Conservation (phyloP, 1,140 invertebrate genomes). For the Hyles vespertilio region DNA sequence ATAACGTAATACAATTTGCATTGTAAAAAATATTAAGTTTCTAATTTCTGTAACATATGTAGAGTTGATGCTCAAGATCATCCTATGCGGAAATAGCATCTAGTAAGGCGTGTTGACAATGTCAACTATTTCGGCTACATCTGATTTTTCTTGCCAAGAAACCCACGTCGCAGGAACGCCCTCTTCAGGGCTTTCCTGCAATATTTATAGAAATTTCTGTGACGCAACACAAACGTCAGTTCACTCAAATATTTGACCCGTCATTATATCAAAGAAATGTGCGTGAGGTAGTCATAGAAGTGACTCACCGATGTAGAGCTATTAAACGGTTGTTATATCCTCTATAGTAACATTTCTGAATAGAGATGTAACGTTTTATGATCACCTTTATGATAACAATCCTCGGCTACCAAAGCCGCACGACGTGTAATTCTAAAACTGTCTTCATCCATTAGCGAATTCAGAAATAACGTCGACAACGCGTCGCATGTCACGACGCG, state of each 20-base stretch:
- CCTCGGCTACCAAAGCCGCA: not conserved
- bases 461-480: constrained; percentile 38
- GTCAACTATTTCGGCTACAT: constrained; percentile 50
- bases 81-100: constrained; percentile 41
- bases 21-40: too few species aligned
- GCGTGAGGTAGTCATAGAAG: too few species aligned
- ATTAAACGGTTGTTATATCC: not conserved
- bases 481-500: constrained; percentile 41
- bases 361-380: constrained; percentile 1
- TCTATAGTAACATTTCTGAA: not conserved
- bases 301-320: not conserved
- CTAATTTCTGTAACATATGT: constrained; percentile 3
- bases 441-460: constrained; percentile 13
- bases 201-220: constrained; percentile 18
- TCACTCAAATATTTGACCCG: too few species aligned
- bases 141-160: constrained; percentile 41
- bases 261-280: too few species aligned
- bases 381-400: not conserved
- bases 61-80: constrained; percentile 22
- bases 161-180: constrained; percentile 17
- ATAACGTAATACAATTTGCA: too few species aligned
- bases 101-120: constrained; percentile 43
- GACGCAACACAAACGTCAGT: constrained; percentile 8
- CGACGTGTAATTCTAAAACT: constrained; percentile 11
- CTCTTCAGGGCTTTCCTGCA: constrained; percentile 26